Evolutionary conservation across 2,113 vertebrate genomes (phyloP).

Genomic region (Spea multiplicata): DNA sequence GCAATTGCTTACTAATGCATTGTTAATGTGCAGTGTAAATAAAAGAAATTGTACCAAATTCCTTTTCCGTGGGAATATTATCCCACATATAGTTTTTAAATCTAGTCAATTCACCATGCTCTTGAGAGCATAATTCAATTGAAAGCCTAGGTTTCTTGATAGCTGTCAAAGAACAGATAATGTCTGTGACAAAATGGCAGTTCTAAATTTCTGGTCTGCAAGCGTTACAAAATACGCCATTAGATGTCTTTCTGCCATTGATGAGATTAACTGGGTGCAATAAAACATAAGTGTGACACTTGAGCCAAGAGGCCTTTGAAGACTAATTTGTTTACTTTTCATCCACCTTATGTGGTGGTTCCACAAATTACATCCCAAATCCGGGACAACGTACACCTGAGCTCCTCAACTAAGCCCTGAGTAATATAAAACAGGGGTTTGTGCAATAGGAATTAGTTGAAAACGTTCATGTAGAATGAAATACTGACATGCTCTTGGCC

Average conservation of each 20-base stretch:
- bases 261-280: constrained; percentile 12
- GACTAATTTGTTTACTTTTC: constrained; percentile 46
- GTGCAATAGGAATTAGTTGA: neutral
- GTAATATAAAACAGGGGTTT: neutral
- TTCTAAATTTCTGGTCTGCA: neutral
- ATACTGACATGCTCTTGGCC: neutral
- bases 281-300: constrained; percentile 21
- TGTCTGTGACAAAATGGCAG: neutral
- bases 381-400: constrained; percentile 35
- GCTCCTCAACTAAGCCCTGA: constrained; percentile 40
- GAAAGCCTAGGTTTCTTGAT: neutral
- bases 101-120: neutral
- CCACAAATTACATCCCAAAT: constrained; percentile 43
- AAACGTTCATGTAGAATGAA: neutral
- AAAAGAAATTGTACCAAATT: too few relatives aligned
- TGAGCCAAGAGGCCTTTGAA: neutral
- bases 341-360: constrained; percentile 36
- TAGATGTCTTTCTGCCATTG: neutral
- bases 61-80: too few relatives aligned
- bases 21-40: too few relatives aligned
- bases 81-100: neutral
- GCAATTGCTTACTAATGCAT: too few relatives aligned
- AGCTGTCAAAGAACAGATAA: neutral
- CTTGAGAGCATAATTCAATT: neutral
- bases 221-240: neutral